phyloP scores from a whole-genome alignment of 1,140 invertebrate genomes.

The Cydia amplana region DNA sequence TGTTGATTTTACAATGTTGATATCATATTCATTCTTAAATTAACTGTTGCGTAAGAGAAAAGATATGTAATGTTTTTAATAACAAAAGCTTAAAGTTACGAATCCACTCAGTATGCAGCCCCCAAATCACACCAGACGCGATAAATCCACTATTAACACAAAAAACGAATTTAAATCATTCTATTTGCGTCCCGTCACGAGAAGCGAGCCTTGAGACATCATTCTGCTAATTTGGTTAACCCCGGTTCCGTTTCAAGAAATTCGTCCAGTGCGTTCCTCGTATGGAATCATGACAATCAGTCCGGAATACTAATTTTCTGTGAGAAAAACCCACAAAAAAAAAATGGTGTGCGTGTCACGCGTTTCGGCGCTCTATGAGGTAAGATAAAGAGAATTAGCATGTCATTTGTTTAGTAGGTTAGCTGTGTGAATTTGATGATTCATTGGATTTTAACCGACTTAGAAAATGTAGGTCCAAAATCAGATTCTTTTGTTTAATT shows the following conservation, averaged over 20 bases:
- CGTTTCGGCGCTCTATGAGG: slow-evolving; percentile 1
- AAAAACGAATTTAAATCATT: slow-evolving; percentile 33
- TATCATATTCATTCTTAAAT: not conserved
- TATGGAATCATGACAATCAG: slow-evolving; percentile 44
- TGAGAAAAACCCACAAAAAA: slow-evolving; percentile 22
- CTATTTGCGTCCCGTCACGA: slow-evolving; percentile 46
- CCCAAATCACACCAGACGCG: slow-evolving; percentile 20
- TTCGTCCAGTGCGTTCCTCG: slow-evolving; percentile 54
- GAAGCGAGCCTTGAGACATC: slow-evolving; percentile 57
- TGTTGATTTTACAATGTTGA: not conserved
- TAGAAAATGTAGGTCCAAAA: not conserved
- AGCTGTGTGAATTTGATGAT: not conserved
- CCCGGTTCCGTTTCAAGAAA: slow-evolving; percentile 60
- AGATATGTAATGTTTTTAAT: not conserved
- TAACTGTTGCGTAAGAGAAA: not conserved
- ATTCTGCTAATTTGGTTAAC: slow-evolving; percentile 52
- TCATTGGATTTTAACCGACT: not conserved
- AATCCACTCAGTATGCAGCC: slow-evolving; percentile 14
- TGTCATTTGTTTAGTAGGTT: slow-evolving; percentile 21
- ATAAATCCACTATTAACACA: slow-evolving; percentile 14
- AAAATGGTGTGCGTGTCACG: slow-evolving; percentile 5
- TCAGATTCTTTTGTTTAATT: too few relatives aligned
- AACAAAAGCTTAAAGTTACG: too few relatives aligned
- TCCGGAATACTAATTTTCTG: slow-evolving; percentile 51
- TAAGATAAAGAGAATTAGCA: slow-evolving; percentile 27